phyloP scores from a whole-genome alignment of 2,888 invertebrate species.

The Drosophila emarginata region DNA sequence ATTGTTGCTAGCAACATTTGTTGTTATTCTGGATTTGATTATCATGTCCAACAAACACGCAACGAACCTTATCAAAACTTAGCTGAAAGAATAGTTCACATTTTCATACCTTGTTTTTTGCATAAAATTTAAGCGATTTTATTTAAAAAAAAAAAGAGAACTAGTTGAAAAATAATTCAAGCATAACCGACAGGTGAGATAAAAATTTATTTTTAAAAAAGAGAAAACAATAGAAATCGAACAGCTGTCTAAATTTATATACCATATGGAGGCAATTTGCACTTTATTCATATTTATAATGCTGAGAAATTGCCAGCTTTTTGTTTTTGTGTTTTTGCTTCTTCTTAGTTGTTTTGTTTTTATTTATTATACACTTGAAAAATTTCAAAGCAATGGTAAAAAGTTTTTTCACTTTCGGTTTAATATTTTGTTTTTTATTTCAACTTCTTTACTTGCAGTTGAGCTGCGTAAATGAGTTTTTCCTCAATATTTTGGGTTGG shows the following conservation, averaged over 20 bases:
- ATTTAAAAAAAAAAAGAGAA: neutral
- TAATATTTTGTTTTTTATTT: too few relatives aligned
- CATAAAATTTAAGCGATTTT: constrained; percentile 25
- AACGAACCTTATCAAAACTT: constrained; percentile 43
- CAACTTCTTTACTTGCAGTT: constrained; percentile 14
- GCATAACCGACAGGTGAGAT: constrained; percentile 4
- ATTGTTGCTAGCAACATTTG: constrained; percentile 26
- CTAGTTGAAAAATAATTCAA: neutral
- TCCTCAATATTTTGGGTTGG: constrained; percentile 17
- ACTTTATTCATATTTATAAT: constrained; percentile 7
- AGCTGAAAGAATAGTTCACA: constrained; percentile 4
- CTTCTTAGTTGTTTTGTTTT: neutral
- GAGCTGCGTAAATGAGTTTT: constrained; percentile 58
- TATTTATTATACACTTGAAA: neutral
- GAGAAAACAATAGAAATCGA: constrained; percentile 5
- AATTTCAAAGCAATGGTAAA: neutral
- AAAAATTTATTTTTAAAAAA: neutral
- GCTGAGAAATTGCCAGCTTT: constrained; percentile 17
- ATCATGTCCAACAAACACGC: constrained; percentile 63
- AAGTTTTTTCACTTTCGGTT: constrained; percentile 22
- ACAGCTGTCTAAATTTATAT: constrained; percentile 21
- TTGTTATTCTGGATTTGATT: constrained; percentile 41
- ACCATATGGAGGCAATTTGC: constrained; percentile 42
- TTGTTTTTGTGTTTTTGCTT: constrained; percentile 5
- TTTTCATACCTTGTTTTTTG: constrained; percentile 12